Evolutionary conservation across 1,140 invertebrate species (phyloP).

Genomic region (Aphaenogaster ashmeadi): DNA sequence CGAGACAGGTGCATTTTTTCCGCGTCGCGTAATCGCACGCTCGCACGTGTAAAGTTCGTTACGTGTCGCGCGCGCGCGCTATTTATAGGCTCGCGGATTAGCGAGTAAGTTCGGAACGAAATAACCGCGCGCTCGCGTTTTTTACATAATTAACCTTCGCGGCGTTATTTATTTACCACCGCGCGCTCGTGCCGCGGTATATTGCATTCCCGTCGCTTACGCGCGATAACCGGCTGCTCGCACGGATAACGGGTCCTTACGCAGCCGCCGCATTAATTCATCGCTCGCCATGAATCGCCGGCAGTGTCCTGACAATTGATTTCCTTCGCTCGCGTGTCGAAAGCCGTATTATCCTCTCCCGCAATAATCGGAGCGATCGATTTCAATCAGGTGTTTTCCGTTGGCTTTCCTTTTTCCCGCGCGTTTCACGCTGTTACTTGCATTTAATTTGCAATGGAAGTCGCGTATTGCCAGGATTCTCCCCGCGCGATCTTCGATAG

Average conservation of each 20-base stretch:
- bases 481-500: not conserved
- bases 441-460: not conserved
- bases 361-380: not conserved
- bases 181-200: constrained; percentile 11
- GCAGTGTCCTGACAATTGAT: constrained; percentile 11
- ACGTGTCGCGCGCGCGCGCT: not conserved
- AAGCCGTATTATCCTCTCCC: not conserved
- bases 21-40: constrained; percentile 28
- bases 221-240: constrained; percentile 44
- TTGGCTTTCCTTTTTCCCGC: not conserved
- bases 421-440: not conserved
- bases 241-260: constrained; percentile 50
- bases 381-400: not conserved
- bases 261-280: constrained; percentile 49
- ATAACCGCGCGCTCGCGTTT: constrained; percentile 45
- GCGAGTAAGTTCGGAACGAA: constrained; percentile 49
- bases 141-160: constrained; percentile 72
- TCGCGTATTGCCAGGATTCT: not conserved
- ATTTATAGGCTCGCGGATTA: constrained; percentile 64
- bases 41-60: constrained; percentile 30
- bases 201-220: constrained; percentile 40
- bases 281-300: constrained; percentile 36
- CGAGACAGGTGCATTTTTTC: constrained; percentile 23
- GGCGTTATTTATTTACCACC: constrained; percentile 41
- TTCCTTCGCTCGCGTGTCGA: not conserved